Evolutionary conservation across 2,113 vertebrate genomes (phyloP).

Genomic region (Apteryx owenii): DNA sequence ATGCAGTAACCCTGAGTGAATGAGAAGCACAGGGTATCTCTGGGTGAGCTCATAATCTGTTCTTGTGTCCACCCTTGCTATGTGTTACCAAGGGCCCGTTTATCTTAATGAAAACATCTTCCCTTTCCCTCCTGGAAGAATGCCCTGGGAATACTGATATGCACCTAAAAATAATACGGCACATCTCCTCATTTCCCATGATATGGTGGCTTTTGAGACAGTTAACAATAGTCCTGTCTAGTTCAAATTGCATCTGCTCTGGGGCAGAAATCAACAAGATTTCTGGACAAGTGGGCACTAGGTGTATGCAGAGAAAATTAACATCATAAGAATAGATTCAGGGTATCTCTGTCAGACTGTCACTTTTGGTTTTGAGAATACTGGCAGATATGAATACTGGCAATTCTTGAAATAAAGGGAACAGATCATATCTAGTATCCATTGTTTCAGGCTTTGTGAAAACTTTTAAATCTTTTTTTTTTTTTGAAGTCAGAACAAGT

Average conservation of each 20-base stretch:
- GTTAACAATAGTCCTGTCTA: neutral
- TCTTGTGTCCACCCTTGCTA: neutral
- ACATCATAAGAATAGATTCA: neutral
- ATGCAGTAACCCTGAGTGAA: neutral
- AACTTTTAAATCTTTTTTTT: neutral
- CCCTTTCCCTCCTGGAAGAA: neutral
- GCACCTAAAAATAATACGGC: neutral
- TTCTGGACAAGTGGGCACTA: neutral
- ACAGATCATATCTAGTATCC: accelerated
- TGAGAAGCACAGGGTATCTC: neutral
- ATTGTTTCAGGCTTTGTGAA: neutral
- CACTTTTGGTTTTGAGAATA: neutral
- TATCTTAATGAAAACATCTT: neutral
- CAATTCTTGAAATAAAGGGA: neutral
- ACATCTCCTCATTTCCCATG: neutral
- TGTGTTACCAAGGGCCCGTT: neutral
- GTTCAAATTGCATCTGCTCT: neutral
- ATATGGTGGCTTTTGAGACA: neutral
- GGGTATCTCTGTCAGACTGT: neutral
- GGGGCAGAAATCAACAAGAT: neutral
- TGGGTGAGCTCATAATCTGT: neutral
- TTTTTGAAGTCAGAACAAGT: neutral
- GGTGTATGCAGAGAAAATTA: neutral
- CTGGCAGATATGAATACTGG: neutral
- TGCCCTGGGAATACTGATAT: neutral